Percentiles rank a stretch among this genome's conserved stretches.
These are phyloP conservation scores for Meliscaeva auricollis DNA, from an alignment of 2,888 invertebrate species.

Conservation along the genomic window DNA sequence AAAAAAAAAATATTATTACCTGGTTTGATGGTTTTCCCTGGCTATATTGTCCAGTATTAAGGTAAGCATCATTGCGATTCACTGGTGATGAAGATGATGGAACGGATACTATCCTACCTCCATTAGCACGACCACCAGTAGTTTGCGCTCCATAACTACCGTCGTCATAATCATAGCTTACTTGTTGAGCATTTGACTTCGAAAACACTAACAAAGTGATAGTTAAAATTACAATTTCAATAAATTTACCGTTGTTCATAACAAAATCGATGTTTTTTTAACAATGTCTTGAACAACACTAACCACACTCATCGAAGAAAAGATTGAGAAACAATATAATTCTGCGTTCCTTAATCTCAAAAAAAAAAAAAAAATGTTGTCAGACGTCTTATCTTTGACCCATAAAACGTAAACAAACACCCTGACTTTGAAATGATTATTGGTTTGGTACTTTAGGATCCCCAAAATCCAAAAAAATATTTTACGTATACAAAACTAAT, in stretches of 20 bases:
- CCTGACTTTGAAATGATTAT: background rate
- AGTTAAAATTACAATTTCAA: conserved; percentile 21
- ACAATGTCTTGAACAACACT: conserved; percentile 37
- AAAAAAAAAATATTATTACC: background rate
- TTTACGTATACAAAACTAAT: background rate
- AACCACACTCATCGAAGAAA: background rate
- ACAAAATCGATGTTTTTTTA: conserved; percentile 11
- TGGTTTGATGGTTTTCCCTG: conserved; percentile 1
- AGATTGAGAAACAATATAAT: background rate
- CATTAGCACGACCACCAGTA: background rate
- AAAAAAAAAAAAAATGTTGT: background rate
- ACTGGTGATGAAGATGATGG: background rate
- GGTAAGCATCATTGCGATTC: background rate
- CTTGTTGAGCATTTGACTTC: conserved; percentile 13
- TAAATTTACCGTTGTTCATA: conserved; percentile 23
- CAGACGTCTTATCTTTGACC: conserved; percentile 36
- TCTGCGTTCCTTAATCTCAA: background rate
- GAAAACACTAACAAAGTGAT: background rate
- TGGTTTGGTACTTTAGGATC: conserved; percentile 5
- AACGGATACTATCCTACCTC: background rate
- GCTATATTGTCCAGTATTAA: background rate
- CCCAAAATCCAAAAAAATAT: background rate
- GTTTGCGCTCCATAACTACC: background rate
- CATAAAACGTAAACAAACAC: conserved; percentile 6
- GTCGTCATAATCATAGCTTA: conserved; percentile 9